A percentile compares a stretch with the other conserved stretches of the same genome.
phyloP scores from a whole-genome alignment of 2,888 invertebrate genomes.

The Eubasilissa splendida region DNA sequence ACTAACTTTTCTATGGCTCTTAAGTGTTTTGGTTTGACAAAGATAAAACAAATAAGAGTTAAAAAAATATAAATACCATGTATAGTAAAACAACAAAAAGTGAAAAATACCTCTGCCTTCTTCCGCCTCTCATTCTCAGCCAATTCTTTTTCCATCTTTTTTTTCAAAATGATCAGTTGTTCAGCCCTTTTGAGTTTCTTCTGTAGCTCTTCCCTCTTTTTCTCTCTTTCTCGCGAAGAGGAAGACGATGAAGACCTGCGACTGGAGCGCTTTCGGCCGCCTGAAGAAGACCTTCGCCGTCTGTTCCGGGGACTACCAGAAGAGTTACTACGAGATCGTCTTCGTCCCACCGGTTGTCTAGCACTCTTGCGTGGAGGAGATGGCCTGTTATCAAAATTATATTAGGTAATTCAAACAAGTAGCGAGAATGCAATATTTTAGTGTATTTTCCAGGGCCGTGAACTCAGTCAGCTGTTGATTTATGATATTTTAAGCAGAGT shows the following conservation, averaged over 20 bases:
- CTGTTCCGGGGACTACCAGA: slow-evolving; percentile 53
- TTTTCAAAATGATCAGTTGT: slow-evolving; percentile 71
- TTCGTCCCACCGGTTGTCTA: slow-evolving; percentile 50
- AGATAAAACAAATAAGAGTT: too few species aligned
- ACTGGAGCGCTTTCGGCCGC: slow-evolving; percentile 59
- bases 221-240: slow-evolving; percentile 53
- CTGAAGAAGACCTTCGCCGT: slow-evolving; percentile 60
- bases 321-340: slow-evolving; percentile 61
- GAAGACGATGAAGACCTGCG: slow-evolving; percentile 40
- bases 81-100: neutral
- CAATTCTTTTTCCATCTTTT: slow-evolving; percentile 75
- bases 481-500: too few species aligned
- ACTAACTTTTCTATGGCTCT: neutral
- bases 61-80: too few species aligned
- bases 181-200: slow-evolving; percentile 68
- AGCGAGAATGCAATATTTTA: too few species aligned
- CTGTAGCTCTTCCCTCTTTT: slow-evolving; percentile 62
- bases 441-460: too few species aligned
- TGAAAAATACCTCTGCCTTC: slow-evolving; percentile 59
- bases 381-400: slow-evolving; percentile 5
- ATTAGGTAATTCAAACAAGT: too few species aligned
- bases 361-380: slow-evolving; percentile 13
- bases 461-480: too few species aligned
- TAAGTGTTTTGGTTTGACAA: too few species aligned
- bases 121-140: slow-evolving; percentile 72